Evolutionary conservation across 2,888 invertebrate genomes (phyloP).

Genomic region (Hemicrepidius hirtus): DNA sequence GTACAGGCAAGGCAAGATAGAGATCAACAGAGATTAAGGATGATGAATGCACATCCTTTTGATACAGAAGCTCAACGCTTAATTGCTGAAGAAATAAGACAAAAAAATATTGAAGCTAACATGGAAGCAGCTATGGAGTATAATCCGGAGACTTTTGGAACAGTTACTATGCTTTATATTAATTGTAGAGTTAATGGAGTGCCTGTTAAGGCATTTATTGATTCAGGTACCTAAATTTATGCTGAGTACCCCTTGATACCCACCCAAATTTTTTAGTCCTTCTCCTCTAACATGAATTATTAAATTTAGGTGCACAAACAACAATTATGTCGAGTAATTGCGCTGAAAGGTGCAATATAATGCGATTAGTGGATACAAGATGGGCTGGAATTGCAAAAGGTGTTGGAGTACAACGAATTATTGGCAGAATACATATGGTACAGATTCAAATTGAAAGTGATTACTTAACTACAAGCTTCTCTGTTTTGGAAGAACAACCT

Average conservation of each 20-base stretch:
- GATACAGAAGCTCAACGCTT: constrained; percentile 95
- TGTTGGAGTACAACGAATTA: constrained; percentile 96
- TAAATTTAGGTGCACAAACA: constrained; percentile 85
- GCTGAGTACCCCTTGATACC: too few species aligned
- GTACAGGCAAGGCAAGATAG: constrained; percentile 87
- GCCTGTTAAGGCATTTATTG: constrained; percentile 98
- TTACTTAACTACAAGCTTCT: constrained; percentile 96
- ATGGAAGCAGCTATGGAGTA: constrained; percentile 99
- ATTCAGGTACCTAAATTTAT: too few species aligned
- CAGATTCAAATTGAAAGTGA: constrained; percentile 97
- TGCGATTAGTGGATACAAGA: constrained; percentile 90
- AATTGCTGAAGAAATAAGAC: constrained; percentile 96
- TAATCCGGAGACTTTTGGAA: constrained; percentile 98
- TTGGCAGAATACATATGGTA: constrained; percentile 97
- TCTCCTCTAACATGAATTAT: too few species aligned
- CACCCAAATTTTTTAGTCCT: too few species aligned
- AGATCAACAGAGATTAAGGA: constrained; percentile 87
- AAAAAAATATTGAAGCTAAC: constrained; percentile 97
- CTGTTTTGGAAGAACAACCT: constrained; percentile 96
- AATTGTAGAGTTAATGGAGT: constrained; percentile 97
- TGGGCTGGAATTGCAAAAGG: constrained; percentile 99
- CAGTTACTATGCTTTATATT: constrained; percentile 98
- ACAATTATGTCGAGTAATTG: constrained; percentile 98
- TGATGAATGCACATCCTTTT: constrained; percentile 96
- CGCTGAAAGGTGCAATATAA: constrained; percentile 95